These are phyloP conservation scores for Zaprionus capensis DNA, from an alignment of 1,140 invertebrate species.

Conservation along the genomic window DNA sequence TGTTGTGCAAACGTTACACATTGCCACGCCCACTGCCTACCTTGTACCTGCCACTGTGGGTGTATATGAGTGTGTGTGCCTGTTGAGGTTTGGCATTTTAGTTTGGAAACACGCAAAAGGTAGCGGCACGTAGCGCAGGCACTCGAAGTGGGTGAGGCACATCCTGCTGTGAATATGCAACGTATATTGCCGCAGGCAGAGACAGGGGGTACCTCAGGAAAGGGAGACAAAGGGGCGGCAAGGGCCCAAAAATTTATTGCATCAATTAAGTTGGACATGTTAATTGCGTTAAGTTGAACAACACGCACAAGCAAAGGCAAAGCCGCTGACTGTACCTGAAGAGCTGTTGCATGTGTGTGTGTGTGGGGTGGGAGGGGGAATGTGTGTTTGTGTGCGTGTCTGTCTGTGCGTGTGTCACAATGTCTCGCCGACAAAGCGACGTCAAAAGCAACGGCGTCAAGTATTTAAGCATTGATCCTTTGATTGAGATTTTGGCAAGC, in stretches of 20 bases:
- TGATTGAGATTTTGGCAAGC: slow-evolving; percentile 42
- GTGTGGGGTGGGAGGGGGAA: background rate
- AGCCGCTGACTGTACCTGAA: slow-evolving; percentile 3
- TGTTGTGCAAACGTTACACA: slow-evolving; percentile 62
- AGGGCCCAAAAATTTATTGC: slow-evolving; percentile 78
- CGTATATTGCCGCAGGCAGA: slow-evolving; percentile 1
- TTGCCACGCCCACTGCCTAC: slow-evolving; percentile 45
- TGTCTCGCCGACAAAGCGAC: slow-evolving; percentile 32
- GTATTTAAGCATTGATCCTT: slow-evolving; percentile 46
- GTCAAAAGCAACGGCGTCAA: slow-evolving; percentile 47
- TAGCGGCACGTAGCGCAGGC: slow-evolving; percentile 64
- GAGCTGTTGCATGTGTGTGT: background rate
- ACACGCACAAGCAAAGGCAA: slow-evolving; percentile 52
- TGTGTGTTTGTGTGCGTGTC: slow-evolving; percentile 14
- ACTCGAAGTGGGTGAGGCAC: slow-evolving; percentile 15
- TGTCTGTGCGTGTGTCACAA: slow-evolving; percentile 22
- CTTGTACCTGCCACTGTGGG: background rate
- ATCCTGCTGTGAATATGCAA: slow-evolving; percentile 9
- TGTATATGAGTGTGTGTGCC: background rate
- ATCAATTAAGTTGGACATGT: slow-evolving; percentile 83
- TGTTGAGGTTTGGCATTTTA: slow-evolving; percentile 50
- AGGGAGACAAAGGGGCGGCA: background rate
- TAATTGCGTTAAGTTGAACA: slow-evolving; percentile 83
- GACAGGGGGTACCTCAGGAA: background rate
- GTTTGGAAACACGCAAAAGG: slow-evolving; percentile 78